Conservation (phyloP, 2,797 vertebrate species). For the Sebastolobus alascanus region DNA sequence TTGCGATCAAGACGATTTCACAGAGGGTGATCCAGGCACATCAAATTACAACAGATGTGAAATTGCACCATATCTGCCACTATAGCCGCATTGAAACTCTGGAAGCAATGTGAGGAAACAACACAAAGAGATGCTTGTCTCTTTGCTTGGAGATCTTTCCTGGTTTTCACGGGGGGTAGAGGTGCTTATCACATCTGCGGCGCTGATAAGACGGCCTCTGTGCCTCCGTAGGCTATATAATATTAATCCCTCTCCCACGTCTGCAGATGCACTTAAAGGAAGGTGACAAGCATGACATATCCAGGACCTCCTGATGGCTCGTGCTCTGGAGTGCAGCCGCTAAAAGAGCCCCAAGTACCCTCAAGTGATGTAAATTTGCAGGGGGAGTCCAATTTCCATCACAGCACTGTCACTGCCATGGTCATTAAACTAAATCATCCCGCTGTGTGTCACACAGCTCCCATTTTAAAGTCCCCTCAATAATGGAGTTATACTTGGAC, state of each 20-base stretch:
- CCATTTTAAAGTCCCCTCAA: slow-evolving; percentile 83
- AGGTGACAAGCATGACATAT: slow-evolving; percentile 90
- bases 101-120: slow-evolving; percentile 67
- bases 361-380: slow-evolving; percentile 86
- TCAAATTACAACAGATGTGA: slow-evolving; percentile 86
- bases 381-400: slow-evolving; percentile 86
- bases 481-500: slow-evolving; percentile 85
- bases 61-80: slow-evolving; percentile 79
- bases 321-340: slow-evolving; percentile 82
- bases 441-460: slow-evolving; percentile 82
- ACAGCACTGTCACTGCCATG: slow-evolving; percentile 85
- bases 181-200: slow-evolving; percentile 84
- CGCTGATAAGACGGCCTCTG: slow-evolving; percentile 83
- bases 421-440: slow-evolving; percentile 89
- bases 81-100: slow-evolving; percentile 77
- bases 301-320: slow-evolving; percentile 89
- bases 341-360: slow-evolving; percentile 86
- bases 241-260: slow-evolving; percentile 89
- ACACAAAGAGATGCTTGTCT: slow-evolving; percentile 84
- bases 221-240: slow-evolving; percentile 87
- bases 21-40: slow-evolving; percentile 80
- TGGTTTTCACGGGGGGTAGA: slow-evolving; percentile 78
- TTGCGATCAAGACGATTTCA: slow-evolving; percentile 83
- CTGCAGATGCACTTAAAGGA: slow-evolving; percentile 87
- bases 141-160: slow-evolving; percentile 76